A percentile compares a stretch with the other conserved stretches of the same genome.
phyloP scores from a whole-genome alignment of 2,888 invertebrate genomes.

The Sphaerophoria taeniata region DNA sequence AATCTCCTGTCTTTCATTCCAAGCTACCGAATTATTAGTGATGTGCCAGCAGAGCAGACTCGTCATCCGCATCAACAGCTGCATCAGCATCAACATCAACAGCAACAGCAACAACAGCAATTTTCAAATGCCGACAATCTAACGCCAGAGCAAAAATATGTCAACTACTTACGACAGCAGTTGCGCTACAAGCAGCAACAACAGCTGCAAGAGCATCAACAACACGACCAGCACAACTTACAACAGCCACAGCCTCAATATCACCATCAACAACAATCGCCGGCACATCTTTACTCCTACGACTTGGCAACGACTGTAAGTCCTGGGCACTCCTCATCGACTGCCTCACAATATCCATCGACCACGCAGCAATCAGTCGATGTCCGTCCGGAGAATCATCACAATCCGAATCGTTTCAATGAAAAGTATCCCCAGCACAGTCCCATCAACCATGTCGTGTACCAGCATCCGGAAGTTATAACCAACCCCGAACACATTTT shows the following conservation, averaged over 20 bases:
- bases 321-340: conserved; percentile 59
- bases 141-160: conserved; percentile 82
- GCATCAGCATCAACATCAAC: conserved; percentile 67
- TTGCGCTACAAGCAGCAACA: conserved; percentile 77
- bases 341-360: conserved; percentile 64
- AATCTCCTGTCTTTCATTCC: conserved; percentile 17
- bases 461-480: conserved; percentile 74
- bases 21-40: conserved; percentile 55
- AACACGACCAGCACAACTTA: conserved; percentile 68
- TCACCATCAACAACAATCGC: conserved; percentile 58
- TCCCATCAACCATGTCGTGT: conserved; percentile 76
- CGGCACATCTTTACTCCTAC: conserved; percentile 70
- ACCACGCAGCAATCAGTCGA: conserved; percentile 57
- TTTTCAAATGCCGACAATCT: conserved; percentile 77
- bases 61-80: conserved; percentile 76
- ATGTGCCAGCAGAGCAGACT: conserved; percentile 50
- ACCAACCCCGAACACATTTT: conserved; percentile 65
- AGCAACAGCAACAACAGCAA: conserved; percentile 62
- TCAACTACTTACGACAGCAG: conserved; percentile 81
- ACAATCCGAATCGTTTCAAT: conserved; percentile 64
- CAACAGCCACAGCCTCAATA: conserved; percentile 72
- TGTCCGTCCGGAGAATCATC: conserved; percentile 59
- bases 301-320: conserved; percentile 75
- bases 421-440: conserved; percentile 77
- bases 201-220: conserved; percentile 67